Percentiles rank a stretch among this genome's conserved stretches.
Evolutionary conservation across 1,140 invertebrate species (phyloP).

Genomic region (Panagrolaimus sp.): DNA sequence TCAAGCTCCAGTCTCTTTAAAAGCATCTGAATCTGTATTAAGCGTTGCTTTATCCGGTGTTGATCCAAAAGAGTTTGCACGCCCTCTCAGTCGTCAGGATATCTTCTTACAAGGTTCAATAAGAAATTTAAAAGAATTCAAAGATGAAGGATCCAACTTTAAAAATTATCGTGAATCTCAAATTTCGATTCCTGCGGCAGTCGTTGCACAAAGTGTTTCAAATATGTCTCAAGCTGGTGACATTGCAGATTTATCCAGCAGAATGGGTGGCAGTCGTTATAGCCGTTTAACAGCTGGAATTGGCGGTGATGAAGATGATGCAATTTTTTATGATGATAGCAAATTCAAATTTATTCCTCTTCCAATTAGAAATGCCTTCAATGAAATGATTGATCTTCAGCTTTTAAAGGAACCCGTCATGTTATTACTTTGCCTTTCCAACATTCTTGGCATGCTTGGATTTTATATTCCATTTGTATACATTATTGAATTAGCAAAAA

Average conservation of each 20-base stretch:
- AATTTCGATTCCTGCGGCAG: slow-evolving; percentile 53
- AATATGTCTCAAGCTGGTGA: slow-evolving; percentile 26
- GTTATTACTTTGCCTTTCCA: slow-evolving; percentile 83
- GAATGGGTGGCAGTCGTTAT: slow-evolving; percentile 41
- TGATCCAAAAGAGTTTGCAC: slow-evolving; percentile 53
- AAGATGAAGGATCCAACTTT: slow-evolving; percentile 47
- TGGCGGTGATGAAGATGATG: slow-evolving; percentile 23
- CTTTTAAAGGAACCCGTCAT: slow-evolving; percentile 83
- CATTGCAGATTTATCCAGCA: slow-evolving; percentile 36
- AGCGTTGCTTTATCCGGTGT: slow-evolving; percentile 51
- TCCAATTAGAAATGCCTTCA: slow-evolving; percentile 47
- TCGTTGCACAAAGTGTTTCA: slow-evolving; percentile 42
- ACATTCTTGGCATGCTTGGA: slow-evolving; percentile 87
- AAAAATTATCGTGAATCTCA: slow-evolving; percentile 47
- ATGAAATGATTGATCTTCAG: slow-evolving; percentile 83
- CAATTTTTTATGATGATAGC: slow-evolving; percentile 34
- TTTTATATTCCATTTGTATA: slow-evolving; percentile 93
- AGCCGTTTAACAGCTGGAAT: slow-evolving; percentile 39
- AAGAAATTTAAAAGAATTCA: slow-evolving; percentile 53
- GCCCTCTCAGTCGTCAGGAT: slow-evolving; percentile 50
- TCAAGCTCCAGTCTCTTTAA: slow-evolving; percentile 32
- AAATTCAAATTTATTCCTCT: slow-evolving; percentile 49
- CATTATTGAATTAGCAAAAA: slow-evolving; percentile 62
- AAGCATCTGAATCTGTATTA: slow-evolving; percentile 37
- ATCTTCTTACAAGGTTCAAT: slow-evolving; percentile 57